phyloP scores from a whole-genome alignment of 2,888 invertebrate species.

The Osedax frankpressi region DNA sequence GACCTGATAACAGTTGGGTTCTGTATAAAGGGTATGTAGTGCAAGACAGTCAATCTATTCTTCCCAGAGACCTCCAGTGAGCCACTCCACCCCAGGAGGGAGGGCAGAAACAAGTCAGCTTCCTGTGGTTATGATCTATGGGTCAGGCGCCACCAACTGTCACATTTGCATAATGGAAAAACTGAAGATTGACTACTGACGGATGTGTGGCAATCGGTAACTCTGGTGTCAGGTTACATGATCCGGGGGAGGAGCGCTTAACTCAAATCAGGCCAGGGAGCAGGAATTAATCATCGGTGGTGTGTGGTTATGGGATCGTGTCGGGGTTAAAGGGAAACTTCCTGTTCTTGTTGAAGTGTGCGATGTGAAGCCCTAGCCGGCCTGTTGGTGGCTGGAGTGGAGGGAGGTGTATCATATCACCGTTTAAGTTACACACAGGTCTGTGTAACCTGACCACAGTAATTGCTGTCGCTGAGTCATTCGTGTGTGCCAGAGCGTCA shows the following conservation, averaged over 20 bases:
- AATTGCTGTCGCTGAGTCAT: conserved; percentile 6
- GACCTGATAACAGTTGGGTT: too few relatives aligned
- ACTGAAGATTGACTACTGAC: conserved; percentile 3
- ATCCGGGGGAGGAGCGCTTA: neutral
- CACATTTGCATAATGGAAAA: conserved; percentile 9
- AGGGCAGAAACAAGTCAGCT: neutral
- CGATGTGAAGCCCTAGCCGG: neutral
- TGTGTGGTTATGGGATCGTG: neutral
- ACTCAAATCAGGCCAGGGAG: neutral
- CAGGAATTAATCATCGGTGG: conserved; percentile 1
- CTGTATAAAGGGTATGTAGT: neutral
- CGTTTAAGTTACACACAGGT: conserved; percentile 1
- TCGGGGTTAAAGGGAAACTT: neutral
- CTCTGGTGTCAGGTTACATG: neutral
- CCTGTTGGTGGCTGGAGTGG: neutral
- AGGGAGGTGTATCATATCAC: conserved; percentile 5
- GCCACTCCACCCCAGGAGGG: neutral
- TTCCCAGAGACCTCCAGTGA: neutral
- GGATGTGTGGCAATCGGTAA: neutral
- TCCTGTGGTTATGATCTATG: conserved; percentile 9
- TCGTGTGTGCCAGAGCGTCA: neutral
- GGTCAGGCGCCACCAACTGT: neutral
- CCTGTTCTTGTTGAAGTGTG: conserved; percentile 8
- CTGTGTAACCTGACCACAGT: neutral
- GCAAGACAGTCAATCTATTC: neutral